These are phyloP conservation scores for Monoplex corrugatus DNA, from an alignment of 2,888 invertebrate species.

Conservation along the genomic window DNA sequence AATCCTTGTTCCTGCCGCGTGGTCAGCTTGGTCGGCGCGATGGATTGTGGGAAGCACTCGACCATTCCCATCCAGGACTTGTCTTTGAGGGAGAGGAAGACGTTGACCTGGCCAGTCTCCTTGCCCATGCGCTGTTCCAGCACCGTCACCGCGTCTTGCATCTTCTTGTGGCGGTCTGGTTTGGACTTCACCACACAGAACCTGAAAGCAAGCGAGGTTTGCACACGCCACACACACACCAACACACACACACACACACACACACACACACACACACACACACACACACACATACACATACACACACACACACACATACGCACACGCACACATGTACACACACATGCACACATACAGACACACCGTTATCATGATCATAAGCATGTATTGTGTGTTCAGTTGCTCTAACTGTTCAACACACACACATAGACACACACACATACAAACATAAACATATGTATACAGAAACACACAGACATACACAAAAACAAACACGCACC, in stretches of 20 bases:
- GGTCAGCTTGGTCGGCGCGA: conserved; percentile 63
- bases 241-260: conserved; percentile 18
- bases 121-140: conserved; percentile 67
- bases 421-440: background rate
- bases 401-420: background rate
- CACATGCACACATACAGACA: background rate
- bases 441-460: background rate
- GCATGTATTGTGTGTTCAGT: background rate
- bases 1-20: conserved; percentile 67
- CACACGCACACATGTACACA: background rate
- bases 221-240: no score
- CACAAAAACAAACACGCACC: no score
- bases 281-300: conserved; percentile 5
- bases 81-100: conserved; percentile 75
- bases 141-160: conserved; percentile 69
- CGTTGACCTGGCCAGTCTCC: conserved; percentile 74
- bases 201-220: conserved; percentile 60
- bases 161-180: conserved; percentile 70
- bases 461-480: background rate
- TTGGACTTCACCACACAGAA: conserved; percentile 76
- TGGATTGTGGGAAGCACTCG: conserved; percentile 69
- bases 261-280: conserved; percentile 22
- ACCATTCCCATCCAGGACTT: conserved; percentile 78
- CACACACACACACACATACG: conserved; percentile 2
- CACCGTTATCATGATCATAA: background rate